These are phyloP conservation scores for Melanophora roralis DNA, from an alignment of 2,888 invertebrate genomes.

Conservation along the genomic window DNA sequence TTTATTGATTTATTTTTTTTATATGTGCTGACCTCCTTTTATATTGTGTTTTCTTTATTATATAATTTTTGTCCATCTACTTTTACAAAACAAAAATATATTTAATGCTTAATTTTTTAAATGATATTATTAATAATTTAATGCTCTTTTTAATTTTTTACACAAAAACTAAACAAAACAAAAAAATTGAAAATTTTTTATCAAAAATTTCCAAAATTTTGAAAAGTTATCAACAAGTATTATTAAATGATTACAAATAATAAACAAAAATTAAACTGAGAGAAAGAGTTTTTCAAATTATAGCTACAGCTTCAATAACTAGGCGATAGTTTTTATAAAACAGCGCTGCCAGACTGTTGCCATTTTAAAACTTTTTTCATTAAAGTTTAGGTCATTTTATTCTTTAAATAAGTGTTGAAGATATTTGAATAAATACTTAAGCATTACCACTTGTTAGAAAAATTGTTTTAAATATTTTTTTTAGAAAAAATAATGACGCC, in stretches of 20 bases:
- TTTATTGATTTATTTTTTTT: background rate
- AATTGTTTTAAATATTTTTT: too few relatives aligned
- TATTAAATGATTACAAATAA: conserved; percentile 13
- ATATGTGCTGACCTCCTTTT: background rate
- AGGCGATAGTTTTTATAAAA: too few relatives aligned
- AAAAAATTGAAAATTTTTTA: background rate
- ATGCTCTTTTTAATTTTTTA: conserved; percentile 43
- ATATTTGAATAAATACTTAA: too few relatives aligned
- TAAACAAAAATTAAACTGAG: conserved; percentile 8
- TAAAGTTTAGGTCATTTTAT: too few relatives aligned
- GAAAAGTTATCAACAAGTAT: conserved; percentile 28
- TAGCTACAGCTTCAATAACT: too few relatives aligned
- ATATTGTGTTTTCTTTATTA: conserved; percentile 12
- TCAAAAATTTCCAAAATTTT: background rate
- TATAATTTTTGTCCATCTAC: conserved; percentile 12
- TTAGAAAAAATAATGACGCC: too few relatives aligned
- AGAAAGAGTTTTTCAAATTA: too few relatives aligned
- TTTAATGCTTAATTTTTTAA: conserved; percentile 50
- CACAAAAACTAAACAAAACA: conserved; percentile 8
- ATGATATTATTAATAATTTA: conserved; percentile 51
- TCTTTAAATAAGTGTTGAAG: too few relatives aligned
- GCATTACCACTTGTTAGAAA: too few relatives aligned
- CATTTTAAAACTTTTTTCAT: too few relatives aligned
- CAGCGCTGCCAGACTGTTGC: too few relatives aligned
- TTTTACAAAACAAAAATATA: conserved; percentile 13